Conservation (phyloP, 2,888 invertebrate species). For the Lasius fuliginosus region DNA sequence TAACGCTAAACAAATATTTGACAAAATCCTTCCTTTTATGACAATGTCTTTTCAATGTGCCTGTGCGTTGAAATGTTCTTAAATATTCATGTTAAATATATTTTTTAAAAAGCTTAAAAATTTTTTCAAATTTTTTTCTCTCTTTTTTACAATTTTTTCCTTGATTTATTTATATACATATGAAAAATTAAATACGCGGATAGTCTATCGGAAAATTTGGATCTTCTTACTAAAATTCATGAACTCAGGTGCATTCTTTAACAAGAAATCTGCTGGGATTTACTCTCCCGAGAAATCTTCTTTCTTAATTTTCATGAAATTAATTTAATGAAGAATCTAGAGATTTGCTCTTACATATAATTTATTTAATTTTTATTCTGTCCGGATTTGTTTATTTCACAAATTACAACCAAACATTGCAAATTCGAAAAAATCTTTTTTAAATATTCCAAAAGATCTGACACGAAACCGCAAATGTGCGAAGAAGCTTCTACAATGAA, state of each 20-base stretch:
- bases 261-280: neutral
- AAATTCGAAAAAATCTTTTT: neutral
- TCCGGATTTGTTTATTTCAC: neutral
- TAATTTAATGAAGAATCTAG: neutral
- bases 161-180: neutral
- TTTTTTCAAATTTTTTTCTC: neutral
- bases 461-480: conserved; percentile 1
- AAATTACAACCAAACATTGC: neutral
- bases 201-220: neutral
- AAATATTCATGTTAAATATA: neutral
- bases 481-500: neutral
- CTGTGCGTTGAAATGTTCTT: neutral
- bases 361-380: conserved; percentile 9
- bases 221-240: neutral
- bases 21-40: neutral
- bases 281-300: neutral
- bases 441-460: neutral
- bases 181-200: neutral
- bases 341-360: neutral
- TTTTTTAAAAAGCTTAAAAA: neutral
- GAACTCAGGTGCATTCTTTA: conserved; percentile 22
- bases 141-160: neutral
- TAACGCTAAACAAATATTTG: conserved; percentile 29
- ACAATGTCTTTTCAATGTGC: neutral
- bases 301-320: conserved; percentile 10